Conservation (phyloP, 2,797 vertebrate genomes). For the Poecile montanus region DNA sequence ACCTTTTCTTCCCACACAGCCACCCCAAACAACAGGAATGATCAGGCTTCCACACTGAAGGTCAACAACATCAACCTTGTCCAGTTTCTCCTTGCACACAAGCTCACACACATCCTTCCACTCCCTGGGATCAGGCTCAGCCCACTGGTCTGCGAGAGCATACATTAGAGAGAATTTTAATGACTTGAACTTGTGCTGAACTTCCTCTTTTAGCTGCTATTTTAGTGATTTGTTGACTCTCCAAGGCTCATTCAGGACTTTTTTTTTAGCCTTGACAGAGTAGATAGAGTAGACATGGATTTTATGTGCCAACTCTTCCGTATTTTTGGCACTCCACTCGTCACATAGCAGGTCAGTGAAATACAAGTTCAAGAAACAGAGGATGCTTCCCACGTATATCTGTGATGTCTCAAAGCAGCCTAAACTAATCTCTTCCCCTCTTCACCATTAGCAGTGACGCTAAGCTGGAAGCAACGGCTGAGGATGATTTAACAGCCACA, state of each 20-base stretch:
- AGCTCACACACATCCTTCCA: background rate
- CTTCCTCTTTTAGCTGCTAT: slow-evolving; percentile 56
- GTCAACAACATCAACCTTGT: slow-evolving; percentile 51
- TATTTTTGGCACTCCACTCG: slow-evolving; percentile 53
- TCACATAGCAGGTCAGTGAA: slow-evolving; percentile 43
- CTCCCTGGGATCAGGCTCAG: background rate
- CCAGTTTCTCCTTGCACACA: slow-evolving; percentile 16
- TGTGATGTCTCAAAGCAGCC: slow-evolving; percentile 11
- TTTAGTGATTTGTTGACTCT: slow-evolving; percentile 68
- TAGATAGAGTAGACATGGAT: slow-evolving; percentile 46
- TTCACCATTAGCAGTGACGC: background rate
- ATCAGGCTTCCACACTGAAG: slow-evolving; percentile 15
- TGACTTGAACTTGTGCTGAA: slow-evolving; percentile 55
- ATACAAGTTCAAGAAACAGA: slow-evolving; percentile 31
- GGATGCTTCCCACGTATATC: slow-evolving; percentile 3
- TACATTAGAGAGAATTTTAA: slow-evolving; percentile 66
- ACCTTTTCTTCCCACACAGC: slow-evolving; percentile 8
- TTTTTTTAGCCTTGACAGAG: slow-evolving; percentile 26
- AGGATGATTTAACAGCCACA: slow-evolving; percentile 18
- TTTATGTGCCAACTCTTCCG: slow-evolving; percentile 50
- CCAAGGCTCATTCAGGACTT: slow-evolving; percentile 46
- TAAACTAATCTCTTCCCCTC: slow-evolving; percentile 43
- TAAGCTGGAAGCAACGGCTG: slow-evolving; percentile 7
- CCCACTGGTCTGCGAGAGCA: background rate
- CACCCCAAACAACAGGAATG: slow-evolving; percentile 4